These are phyloP conservation scores for Athalia circularis DNA, from an alignment of 2,888 invertebrate genomes.

Conservation along the genomic window DNA sequence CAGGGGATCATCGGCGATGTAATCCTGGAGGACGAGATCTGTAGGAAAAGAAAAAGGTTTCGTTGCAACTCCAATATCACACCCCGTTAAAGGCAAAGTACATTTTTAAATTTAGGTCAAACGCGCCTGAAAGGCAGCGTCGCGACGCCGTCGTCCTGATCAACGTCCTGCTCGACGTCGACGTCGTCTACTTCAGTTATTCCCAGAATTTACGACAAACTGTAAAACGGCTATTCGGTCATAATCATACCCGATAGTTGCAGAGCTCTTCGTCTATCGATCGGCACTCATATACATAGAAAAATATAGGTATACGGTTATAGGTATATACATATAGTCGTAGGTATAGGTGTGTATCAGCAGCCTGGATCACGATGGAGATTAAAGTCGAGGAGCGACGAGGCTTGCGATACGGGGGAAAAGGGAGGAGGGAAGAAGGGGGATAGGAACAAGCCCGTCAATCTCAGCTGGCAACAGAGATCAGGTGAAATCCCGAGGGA, in stretches of 20 bases:
- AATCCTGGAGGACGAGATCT: constrained; percentile 7
- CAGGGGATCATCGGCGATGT: constrained; percentile 7
- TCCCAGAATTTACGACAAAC: constrained; percentile 30
- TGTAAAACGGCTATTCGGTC: constrained; percentile 27
- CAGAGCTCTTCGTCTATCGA: constrained; percentile 44
- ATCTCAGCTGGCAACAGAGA: constrained; percentile 3
- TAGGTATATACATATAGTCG: not conserved
- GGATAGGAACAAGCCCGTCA: constrained; percentile 12
- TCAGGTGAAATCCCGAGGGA: not conserved
- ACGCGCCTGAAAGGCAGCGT: not conserved
- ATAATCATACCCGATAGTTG: constrained; percentile 48
- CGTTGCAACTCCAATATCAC: constrained; percentile 28
- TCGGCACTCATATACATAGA: constrained; percentile 30
- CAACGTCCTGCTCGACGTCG: not conserved
- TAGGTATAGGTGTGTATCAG: not conserved
- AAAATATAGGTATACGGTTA: not conserved
- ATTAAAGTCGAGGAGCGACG: constrained; percentile 49
- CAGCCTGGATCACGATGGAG: constrained; percentile 15
- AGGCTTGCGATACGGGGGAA: not conserved
- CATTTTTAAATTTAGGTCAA: constrained; percentile 27
- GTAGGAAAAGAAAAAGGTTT: not conserved
- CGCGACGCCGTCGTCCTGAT: not conserved
- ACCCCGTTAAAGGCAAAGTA: constrained; percentile 27
- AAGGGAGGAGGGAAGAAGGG: not conserved
- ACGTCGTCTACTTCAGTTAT: not conserved